A percentile compares a stretch with the other conserved stretches of the same genome.
phyloP scores from a whole-genome alignment of 2,113 vertebrate genomes.

The Drymodes brunneopygia region DNA sequence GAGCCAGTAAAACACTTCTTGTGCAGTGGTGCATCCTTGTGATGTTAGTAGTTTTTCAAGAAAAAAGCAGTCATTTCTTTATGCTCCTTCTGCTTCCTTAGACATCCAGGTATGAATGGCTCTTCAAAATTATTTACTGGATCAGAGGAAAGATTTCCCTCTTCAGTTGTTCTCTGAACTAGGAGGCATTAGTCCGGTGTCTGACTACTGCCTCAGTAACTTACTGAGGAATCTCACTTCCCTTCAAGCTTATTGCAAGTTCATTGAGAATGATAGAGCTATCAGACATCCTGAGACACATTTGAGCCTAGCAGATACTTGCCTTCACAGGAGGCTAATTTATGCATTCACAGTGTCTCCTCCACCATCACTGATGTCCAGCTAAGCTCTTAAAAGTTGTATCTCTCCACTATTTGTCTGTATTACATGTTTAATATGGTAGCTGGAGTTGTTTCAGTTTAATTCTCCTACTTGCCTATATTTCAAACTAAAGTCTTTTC shows the following conservation, averaged over 20 bases:
- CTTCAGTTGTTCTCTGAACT: not conserved
- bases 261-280: not conserved
- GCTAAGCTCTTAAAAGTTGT: not conserved
- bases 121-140: not conserved
- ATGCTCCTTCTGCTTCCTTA: not conserved
- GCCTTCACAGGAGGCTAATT: not conserved
- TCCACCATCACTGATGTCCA: not conserved
- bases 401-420: not conserved
- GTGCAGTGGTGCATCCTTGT: not conserved
- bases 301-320: not conserved
- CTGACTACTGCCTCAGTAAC: not conserved
- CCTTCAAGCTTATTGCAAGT: not conserved
- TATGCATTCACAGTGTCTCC: not conserved
- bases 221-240: not conserved
- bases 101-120: not conserved
- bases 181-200: not conserved
- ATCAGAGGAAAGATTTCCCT: not conserved
- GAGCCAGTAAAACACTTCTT: not conserved
- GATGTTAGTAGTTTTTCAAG: not conserved
- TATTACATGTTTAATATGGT: not conserved
- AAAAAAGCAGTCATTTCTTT: not conserved
- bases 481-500: not conserved
- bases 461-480: not conserved
- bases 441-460: not conserved
- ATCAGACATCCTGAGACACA: not conserved